These are phyloP conservation scores for Lottia scabra DNA, from an alignment of 2,888 invertebrate genomes.

Conservation along the genomic window DNA sequence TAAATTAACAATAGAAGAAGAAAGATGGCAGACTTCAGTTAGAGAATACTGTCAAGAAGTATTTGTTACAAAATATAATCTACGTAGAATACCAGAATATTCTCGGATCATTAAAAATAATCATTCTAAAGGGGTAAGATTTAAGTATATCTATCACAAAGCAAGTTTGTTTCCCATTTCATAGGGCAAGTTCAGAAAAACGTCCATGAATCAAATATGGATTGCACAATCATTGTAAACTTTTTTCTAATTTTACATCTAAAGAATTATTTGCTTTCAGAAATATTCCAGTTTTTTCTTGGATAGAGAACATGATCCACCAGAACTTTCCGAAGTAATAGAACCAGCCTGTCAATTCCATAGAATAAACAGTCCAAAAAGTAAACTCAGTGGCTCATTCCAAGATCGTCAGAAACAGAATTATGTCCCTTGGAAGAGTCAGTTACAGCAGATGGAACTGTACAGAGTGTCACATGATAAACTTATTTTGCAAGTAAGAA, in stretches of 20 bases:
- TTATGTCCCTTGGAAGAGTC: slow-evolving; percentile 45
- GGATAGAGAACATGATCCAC: background rate
- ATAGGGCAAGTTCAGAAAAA: too few relatives aligned
- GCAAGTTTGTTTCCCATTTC: too few relatives aligned
- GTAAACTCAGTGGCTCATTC: slow-evolving; percentile 44
- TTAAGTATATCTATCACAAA: too few relatives aligned
- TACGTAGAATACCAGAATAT: slow-evolving; percentile 28
- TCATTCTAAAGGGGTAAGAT: too few relatives aligned
- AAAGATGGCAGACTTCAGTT: slow-evolving; percentile 26
- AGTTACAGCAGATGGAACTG: slow-evolving; percentile 37
- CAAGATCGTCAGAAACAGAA: slow-evolving; percentile 40
- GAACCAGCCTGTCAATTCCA: background rate
- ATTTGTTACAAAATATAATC: slow-evolving; percentile 33
- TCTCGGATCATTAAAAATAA: slow-evolving; percentile 26
- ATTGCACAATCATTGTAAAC: too few relatives aligned
- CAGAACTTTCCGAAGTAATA: background rate
- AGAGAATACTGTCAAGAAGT: slow-evolving; percentile 40
- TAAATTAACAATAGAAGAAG: slow-evolving; percentile 28
- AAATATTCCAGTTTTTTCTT: slow-evolving; percentile 4
- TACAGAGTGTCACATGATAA: slow-evolving; percentile 30
- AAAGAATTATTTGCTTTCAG: background rate
- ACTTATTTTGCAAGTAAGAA: background rate
- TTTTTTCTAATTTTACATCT: too few relatives aligned
- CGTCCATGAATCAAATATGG: too few relatives aligned
- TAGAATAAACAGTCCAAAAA: slow-evolving; percentile 1